phyloP scores from a whole-genome alignment of 1,140 invertebrate genomes.

The Drosophila dunni region DNA sequence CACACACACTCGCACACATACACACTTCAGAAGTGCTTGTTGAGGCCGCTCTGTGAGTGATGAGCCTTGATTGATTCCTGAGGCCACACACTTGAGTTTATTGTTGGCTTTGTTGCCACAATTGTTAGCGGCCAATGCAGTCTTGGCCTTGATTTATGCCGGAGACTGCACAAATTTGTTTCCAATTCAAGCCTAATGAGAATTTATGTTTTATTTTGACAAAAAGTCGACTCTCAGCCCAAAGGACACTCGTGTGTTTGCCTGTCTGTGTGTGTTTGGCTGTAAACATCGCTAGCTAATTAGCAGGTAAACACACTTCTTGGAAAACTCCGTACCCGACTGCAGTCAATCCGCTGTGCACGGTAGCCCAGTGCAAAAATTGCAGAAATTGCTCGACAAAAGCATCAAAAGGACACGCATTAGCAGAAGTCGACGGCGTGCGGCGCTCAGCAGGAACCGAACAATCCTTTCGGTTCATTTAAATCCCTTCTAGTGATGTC shows the following conservation, averaged over 20 bases:
- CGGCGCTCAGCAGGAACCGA: constrained; percentile 44
- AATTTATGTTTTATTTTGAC: constrained; percentile 76
- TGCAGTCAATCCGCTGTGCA: constrained; percentile 11
- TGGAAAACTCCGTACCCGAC: constrained; percentile 12
- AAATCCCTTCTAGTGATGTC: constrained; percentile 63
- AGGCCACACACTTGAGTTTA: constrained; percentile 76
- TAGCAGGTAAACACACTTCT: constrained; percentile 54
- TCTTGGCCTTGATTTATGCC: constrained; percentile 73
- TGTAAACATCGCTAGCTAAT: constrained; percentile 63
- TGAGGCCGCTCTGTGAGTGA: constrained; percentile 63
- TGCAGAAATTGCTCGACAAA: constrained; percentile 13
- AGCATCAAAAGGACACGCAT: constrained; percentile 25
- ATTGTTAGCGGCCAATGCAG: constrained; percentile 58
- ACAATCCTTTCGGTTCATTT: constrained; percentile 17
- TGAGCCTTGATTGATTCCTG: constrained; percentile 84
- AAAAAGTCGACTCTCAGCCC: constrained; percentile 26
- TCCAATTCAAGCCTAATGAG: constrained; percentile 81
- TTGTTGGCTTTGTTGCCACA: constrained; percentile 67
- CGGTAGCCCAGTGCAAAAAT: constrained; percentile 29
- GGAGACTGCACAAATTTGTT: constrained; percentile 59
- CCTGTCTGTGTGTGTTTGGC: constrained; percentile 22
- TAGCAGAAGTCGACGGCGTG: constrained; percentile 30
- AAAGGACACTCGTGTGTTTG: neutral
- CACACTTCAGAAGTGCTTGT: constrained; percentile 20
- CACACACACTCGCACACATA: constrained; percentile 10